Percentiles rank a stretch among this genome's conserved stretches.
Conservation (phyloP, 2,113 vertebrate species). For the Pangasianodon gigas region DNA sequence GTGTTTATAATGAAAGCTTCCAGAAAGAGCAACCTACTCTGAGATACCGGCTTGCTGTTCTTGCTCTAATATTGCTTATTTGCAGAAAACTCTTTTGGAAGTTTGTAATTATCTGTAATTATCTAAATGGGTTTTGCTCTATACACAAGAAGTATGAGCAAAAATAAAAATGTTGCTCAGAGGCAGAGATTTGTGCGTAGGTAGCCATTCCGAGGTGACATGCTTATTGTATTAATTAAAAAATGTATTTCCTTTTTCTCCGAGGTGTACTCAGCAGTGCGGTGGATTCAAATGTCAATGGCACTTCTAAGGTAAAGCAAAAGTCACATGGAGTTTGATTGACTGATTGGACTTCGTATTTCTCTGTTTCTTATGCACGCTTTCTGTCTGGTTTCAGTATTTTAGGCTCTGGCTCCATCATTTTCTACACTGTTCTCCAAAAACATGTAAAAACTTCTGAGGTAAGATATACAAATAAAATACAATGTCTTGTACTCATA, state of each 20-base stretch:
- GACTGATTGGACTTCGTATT: neutral
- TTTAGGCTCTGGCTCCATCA: slow-evolving; percentile 69
- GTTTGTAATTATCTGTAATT: neutral
- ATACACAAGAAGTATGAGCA: neutral
- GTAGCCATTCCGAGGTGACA: neutral
- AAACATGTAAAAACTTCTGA: slow-evolving; percentile 61
- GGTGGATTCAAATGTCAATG: slow-evolving; percentile 70
- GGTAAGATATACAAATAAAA: slow-evolving; percentile 55
- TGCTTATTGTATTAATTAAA: neutral
- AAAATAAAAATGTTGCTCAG: neutral
- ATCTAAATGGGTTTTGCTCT: neutral
- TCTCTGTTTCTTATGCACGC: neutral
- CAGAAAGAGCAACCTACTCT: neutral
- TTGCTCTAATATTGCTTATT: neutral
- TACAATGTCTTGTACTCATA: neutral
- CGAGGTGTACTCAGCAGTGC: slow-evolving; percentile 63
- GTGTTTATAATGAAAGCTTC: neutral
- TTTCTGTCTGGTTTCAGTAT: slow-evolving; percentile 53
- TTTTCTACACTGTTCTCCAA: slow-evolving; percentile 60
- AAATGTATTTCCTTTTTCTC: neutral
- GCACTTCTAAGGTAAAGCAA: slow-evolving; percentile 68
- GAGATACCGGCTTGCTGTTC: neutral
- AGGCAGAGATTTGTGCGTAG: neutral
- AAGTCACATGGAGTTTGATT: neutral
- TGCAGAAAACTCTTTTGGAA: neutral